phyloP scores from a whole-genome alignment of 64 coral and sea anemone species.

The Porites australiensis region DNA sequence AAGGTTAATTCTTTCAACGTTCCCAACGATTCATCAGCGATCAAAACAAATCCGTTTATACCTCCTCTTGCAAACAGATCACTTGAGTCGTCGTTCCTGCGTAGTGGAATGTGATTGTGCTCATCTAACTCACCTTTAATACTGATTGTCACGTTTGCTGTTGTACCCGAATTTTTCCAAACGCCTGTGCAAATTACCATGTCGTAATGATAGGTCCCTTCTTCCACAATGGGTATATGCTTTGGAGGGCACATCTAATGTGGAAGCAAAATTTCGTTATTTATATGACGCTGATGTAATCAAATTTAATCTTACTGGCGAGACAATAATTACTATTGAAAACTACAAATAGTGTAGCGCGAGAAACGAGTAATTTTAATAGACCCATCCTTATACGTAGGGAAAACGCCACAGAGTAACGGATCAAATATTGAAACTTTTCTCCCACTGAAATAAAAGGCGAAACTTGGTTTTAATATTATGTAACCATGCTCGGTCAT shows the following conservation, averaged over 20 bases:
- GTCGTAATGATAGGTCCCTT: conserved; percentile 36
- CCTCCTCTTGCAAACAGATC: conserved; percentile 36
- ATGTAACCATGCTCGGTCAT: too few species aligned
- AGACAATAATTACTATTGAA: too few species aligned
- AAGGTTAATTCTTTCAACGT: conserved; percentile 29
- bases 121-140: conserved; percentile 14
- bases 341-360: too few species aligned
- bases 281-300: background rate
- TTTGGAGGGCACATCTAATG: conserved; percentile 18
- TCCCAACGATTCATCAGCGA: conserved; percentile 9
- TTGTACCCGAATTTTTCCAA: conserved; percentile 56
- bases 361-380: too few species aligned
- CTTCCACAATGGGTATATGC: background rate
- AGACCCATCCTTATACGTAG: too few species aligned
- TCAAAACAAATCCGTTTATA: conserved; percentile 44
- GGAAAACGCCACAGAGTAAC: too few species aligned
- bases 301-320: too few species aligned
- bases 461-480: too few species aligned
- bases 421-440: too few species aligned
- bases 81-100: background rate
- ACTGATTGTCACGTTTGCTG: conserved; percentile 44
- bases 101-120: background rate
- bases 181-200: conserved; percentile 36
- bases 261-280: background rate
- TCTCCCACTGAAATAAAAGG: too few species aligned